Conservation (phyloP, 2,888 invertebrate species). For the Mechanitis mazaeus region DNA sequence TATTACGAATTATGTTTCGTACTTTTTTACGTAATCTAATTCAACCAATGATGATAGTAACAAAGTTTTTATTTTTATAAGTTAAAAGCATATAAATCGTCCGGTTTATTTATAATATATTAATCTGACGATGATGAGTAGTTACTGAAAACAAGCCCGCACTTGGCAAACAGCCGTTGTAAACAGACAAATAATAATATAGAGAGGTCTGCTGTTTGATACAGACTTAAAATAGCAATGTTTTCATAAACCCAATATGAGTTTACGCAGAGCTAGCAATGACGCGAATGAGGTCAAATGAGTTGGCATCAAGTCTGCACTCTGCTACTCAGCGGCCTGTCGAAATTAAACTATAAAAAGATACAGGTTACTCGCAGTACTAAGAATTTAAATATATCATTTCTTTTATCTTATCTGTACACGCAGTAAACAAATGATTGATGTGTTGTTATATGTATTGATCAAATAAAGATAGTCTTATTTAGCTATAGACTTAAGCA, state of each 20-base stretch:
- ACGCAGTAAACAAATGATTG: slow-evolving; percentile 15
- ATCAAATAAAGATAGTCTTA: too few relatives aligned
- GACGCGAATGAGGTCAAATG: slow-evolving; percentile 67
- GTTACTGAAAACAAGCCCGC: slow-evolving; percentile 52
- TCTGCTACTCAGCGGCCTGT: slow-evolving; percentile 39
- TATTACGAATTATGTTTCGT: too few relatives aligned
- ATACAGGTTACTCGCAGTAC: background rate
- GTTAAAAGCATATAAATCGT: slow-evolving; percentile 20
- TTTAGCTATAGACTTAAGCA: too few relatives aligned
- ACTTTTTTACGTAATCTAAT: too few relatives aligned
- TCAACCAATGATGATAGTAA: too few relatives aligned
- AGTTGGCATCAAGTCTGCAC: slow-evolving; percentile 53
- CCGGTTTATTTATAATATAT: slow-evolving; percentile 51
- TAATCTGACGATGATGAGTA: slow-evolving; percentile 37
- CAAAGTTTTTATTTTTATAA: too few relatives aligned
- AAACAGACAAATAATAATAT: slow-evolving; percentile 62
- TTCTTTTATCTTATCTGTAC: slow-evolving; percentile 15
- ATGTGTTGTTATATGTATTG: background rate
- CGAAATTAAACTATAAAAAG: slow-evolving; percentile 46
- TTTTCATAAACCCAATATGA: slow-evolving; percentile 71
- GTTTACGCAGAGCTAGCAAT: slow-evolving; percentile 65
- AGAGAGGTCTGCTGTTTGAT: slow-evolving; percentile 46
- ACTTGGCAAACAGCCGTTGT: slow-evolving; percentile 62
- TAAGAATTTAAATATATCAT: slow-evolving; percentile 6
- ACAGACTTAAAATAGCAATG: slow-evolving; percentile 67